Conservation (phyloP, 2,888 invertebrate genomes). For the Melipona beecheii region DNA sequence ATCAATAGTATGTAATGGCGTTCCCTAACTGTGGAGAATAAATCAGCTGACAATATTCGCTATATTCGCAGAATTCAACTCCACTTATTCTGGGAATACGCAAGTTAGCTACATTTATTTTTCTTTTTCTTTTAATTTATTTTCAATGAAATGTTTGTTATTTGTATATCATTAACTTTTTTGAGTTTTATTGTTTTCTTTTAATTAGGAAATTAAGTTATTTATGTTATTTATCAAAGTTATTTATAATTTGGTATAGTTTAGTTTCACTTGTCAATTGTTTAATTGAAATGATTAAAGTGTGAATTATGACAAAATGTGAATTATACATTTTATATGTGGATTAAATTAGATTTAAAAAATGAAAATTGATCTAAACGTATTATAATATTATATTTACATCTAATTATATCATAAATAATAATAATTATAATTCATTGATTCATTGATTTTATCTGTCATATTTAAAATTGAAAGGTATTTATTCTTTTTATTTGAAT, state of each 20-base stretch:
- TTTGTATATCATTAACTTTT: not conserved
- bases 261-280: not conserved
- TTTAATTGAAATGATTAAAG: not conserved
- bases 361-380: too few relatives aligned
- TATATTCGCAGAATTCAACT: conserved; percentile 63
- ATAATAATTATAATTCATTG: too few relatives aligned
- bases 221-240: not conserved
- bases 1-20: conserved; percentile 64
- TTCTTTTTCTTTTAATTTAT: not conserved
- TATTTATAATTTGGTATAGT: too few relatives aligned
- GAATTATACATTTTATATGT: too few relatives aligned
- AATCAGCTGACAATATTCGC: conserved; percentile 60
- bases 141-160: not conserved
- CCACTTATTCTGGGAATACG: conserved; percentile 60
- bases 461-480: too few relatives aligned
- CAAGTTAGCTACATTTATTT: conserved; percentile 48
- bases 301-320: too few relatives aligned
- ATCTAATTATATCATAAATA: too few relatives aligned
- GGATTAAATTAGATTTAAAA: too few relatives aligned
- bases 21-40: conserved; percentile 70
- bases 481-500: too few relatives aligned
- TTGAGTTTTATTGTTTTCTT: not conserved
- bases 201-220: not conserved
- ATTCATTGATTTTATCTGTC: too few relatives aligned
- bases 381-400: too few relatives aligned